Base-by-base conservation (phyloP, 2,797 vertebrate species). In the Salmo trutta region DNA sequence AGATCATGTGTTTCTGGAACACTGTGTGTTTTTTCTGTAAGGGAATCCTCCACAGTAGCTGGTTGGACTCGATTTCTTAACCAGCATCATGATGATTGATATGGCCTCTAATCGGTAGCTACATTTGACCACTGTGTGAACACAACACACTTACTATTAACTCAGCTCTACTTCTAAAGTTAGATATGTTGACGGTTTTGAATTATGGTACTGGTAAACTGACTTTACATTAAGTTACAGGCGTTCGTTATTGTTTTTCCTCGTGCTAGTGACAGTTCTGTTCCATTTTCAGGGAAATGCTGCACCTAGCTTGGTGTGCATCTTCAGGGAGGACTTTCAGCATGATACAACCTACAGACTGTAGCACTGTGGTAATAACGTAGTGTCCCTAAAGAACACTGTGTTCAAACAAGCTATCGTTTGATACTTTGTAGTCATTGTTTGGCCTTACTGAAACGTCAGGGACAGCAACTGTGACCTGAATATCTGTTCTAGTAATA, bases 171-270 rank as follows among this genome's bases (percentile, higher is more conserved):
- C 54, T n/a, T 59, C 19, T 17, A 59, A n/a, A 17, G n/a, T 59
- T 59, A 59, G 16, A 59, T 4, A 59, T 59, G 41, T 47, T 47
- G 41, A 47, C 41, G 10, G 8, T 47, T 47, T 47, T 5, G 5
- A 59, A 5, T 19, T 59, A 19, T 75, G 77, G 21, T 47, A 4
- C 15, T 12, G 59, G 31, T 21, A 62, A 70, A 75, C 27, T 52
- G 65, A 52, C 75, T 81, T 79, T 54, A 10, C 24, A 77, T 75
- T 64, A 59, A 75, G 56, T 70, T 81, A 77, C 67, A 78, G 41
- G 5, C 27, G 24, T 66, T 73, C 19, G 19, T 59, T 59, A 69
- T 66, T 77, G 31, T 77, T 72, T 71, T 14, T 65, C 17, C 54
- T n/a, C 19, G 2, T 59, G 41, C 56, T 51, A n/a, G 68, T 71